Evolutionary conservation across 2,888 invertebrate species (phyloP), one percentile per base, ranked within the genome.

Genomic region (Hirtodrosophila histrioides): DNA sequence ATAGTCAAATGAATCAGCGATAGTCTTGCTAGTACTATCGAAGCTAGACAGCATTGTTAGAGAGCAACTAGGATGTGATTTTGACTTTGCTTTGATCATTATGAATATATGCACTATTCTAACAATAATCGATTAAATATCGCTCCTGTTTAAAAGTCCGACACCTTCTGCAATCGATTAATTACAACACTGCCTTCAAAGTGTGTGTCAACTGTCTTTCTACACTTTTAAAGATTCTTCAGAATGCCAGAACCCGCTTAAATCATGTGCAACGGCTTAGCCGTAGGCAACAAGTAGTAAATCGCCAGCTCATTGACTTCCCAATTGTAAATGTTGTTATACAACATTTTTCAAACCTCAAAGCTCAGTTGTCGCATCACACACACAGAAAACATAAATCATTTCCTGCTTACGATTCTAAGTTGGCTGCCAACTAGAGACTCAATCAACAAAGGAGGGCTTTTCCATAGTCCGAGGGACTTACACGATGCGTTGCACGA

Each of bases 391-490:
- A 58, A 44, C 58, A 57, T 57, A 45, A 60, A 60, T 72, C 71
- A 72, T 72, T 75, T 72, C 63, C 73, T 72, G 56, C 56, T 68
- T 58, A 46, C 50, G 7, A 33, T 27, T 35, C 46, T 24, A 9
- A n/a, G 27, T 6, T 0, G 7, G 48, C 11, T 0, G 10, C 12
- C 24, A 56, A 46, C 24, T 23, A 27, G 5, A 31, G 37, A 29
- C 7, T 23, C 63, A 37, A 49, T 43, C 45, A 31, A 10, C 4
- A 10, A 12, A 33, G 4, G 8, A 46, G 56, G 41, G 23, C 54
- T 17, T 17, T 17, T 17, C 17, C 40, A 31, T 40, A 7, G 35
- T 41, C 17, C 27, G 5, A 36, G 35, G 37, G 24, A 24, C 10
- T 48, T 17, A 2, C 9, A 23, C 7, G 24, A 8, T 8, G 35